Percentiles rank a stretch among this genome's conserved stretches.
phyloP scores from a whole-genome alignment of 2,113 vertebrate genomes.

The Leucosticte australis region DNA sequence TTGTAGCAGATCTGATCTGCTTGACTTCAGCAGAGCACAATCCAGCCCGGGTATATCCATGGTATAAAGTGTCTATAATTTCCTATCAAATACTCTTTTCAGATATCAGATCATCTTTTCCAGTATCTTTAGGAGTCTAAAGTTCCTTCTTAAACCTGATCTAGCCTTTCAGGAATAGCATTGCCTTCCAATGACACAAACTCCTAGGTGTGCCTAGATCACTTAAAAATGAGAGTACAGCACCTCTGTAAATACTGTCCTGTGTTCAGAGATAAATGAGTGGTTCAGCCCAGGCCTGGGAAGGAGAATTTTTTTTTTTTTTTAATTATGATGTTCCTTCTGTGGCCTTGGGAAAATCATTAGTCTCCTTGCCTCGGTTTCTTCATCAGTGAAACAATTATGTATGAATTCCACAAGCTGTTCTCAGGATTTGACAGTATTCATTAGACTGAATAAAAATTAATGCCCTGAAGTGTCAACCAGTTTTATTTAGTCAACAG shows the following conservation, averaged over 20 bases:
- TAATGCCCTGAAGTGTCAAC: slow-evolving; percentile 61
- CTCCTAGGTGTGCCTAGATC: not conserved
- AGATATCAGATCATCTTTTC: not conserved
- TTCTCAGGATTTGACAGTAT: slow-evolving; percentile 67
- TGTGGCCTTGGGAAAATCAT: slow-evolving; percentile 62
- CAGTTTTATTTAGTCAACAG: slow-evolving; percentile 62
- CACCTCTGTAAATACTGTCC: not conserved
- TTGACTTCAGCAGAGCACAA: not conserved
- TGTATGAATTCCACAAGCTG: slow-evolving; percentile 68
- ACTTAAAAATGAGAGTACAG: not conserved
- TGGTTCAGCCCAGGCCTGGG: slow-evolving; percentile 10
- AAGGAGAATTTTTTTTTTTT: not conserved
- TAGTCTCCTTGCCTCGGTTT: slow-evolving; percentile 40
- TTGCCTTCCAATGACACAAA: not conserved
- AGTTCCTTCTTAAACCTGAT: not conserved
- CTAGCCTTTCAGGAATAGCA: not conserved
- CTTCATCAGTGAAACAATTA: slow-evolving; percentile 69
- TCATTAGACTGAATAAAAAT: slow-evolving; percentile 66
- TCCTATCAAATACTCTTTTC: not conserved
- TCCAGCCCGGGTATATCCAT: not conserved
- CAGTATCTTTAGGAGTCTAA: not conserved
- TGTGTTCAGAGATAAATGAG: slow-evolving; percentile 9
- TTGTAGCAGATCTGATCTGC: not conserved
- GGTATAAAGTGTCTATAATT: not conserved
- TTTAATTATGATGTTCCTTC: slow-evolving; percentile 52